Evolutionary conservation across 2,113 vertebrate species (phyloP).

Genomic region (Pedionomus torquatus): DNA sequence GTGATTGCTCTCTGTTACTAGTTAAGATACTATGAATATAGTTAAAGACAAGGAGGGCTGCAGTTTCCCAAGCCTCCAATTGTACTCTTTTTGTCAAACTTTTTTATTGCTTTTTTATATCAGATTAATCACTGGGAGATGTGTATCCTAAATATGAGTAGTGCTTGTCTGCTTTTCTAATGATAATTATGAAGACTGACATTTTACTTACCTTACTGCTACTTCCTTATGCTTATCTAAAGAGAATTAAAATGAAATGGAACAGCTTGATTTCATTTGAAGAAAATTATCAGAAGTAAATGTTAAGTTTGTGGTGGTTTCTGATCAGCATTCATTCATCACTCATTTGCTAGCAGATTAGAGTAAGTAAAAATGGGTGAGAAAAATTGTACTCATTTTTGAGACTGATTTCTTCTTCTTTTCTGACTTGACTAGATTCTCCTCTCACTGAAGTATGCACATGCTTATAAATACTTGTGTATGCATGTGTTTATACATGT

Average conservation of each 20-base stretch:
- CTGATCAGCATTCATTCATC: neutral
- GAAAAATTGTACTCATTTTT: neutral
- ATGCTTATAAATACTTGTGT: neutral
- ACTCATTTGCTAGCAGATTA: neutral
- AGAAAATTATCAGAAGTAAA: neutral
- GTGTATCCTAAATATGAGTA: neutral
- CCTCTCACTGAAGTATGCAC: neutral
- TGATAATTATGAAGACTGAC: neutral
- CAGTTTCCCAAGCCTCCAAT: neutral
- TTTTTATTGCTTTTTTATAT: neutral
- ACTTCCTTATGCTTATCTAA: neutral
- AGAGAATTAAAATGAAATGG: neutral
- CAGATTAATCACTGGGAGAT: neutral
- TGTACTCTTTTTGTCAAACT: neutral
- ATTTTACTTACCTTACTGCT: neutral
- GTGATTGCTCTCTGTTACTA: fast-evolving
- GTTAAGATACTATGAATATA: neutral
- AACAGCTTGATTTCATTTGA: neutral
- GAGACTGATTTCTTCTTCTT: neutral
- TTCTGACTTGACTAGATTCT: neutral
- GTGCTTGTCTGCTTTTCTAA: neutral
- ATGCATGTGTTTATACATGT: neutral
- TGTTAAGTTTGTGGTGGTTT: neutral
- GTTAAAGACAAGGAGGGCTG: neutral
- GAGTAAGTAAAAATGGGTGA: neutral